These are phyloP conservation scores for Stenichneumon culpator DNA, from an alignment of 2,888 invertebrate genomes.

Conservation along the genomic window DNA sequence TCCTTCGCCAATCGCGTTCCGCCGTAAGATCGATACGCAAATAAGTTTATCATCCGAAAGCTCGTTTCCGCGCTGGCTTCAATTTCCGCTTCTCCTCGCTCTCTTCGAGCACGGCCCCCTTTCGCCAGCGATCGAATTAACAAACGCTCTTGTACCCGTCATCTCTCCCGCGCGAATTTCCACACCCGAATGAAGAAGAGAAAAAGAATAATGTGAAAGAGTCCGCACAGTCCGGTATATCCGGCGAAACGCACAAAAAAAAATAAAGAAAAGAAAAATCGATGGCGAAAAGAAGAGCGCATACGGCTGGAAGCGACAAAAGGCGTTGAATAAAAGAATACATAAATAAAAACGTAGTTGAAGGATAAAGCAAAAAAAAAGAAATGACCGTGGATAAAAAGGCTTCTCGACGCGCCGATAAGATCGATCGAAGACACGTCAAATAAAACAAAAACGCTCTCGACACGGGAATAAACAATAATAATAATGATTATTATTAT, in stretches of 20 bases:
- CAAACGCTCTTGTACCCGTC: background rate
- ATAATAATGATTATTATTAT: constrained; percentile 3
- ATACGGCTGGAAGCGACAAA: constrained; percentile 20
- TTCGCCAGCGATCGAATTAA: constrained; percentile 31
- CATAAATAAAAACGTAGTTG: constrained; percentile 25
- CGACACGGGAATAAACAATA: background rate
- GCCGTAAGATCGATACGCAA: constrained; percentile 15
- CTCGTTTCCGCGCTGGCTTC: constrained; percentile 56
- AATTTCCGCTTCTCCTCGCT: constrained; percentile 54
- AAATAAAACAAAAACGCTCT: constrained; percentile 26
- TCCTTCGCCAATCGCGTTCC: background rate
- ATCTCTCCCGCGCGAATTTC: constrained; percentile 16
- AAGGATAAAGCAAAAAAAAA: constrained; percentile 25
- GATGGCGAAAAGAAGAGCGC: constrained; percentile 8
- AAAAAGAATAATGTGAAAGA: constrained; percentile 26
- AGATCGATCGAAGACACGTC: constrained; percentile 26
- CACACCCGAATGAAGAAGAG: constrained; percentile 31
- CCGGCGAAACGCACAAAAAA: constrained; percentile 62
- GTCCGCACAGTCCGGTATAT: constrained; percentile 49
- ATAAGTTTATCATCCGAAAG: constrained; percentile 25
- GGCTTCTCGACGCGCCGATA: constrained; percentile 11
- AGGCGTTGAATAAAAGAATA: constrained; percentile 34
- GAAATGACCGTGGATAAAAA: constrained; percentile 4
- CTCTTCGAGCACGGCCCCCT: background rate
- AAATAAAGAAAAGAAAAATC: constrained; percentile 3